Evolutionary conservation across 2,888 invertebrate species (phyloP).

Genomic region (Aphidoletes aphidimyza): DNA sequence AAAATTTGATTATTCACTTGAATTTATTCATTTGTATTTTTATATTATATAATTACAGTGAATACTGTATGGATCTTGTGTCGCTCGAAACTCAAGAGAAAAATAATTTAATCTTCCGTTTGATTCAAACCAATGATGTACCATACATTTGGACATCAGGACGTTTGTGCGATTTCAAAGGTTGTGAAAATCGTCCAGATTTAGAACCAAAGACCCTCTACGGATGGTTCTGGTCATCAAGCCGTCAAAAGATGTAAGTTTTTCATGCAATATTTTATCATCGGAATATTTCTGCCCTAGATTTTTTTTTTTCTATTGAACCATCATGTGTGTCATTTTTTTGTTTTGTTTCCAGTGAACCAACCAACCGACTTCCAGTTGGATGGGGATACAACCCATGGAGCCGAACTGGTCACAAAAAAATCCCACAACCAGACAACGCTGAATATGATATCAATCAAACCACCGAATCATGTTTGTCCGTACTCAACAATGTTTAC

Average conservation of each 20-base stretch:
- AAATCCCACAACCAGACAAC: constrained; percentile 87
- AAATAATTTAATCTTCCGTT: constrained; percentile 87
- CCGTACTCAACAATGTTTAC: constrained; percentile 91
- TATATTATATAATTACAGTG: too few relatives aligned
- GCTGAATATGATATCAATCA: constrained; percentile 91
- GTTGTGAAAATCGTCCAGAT: constrained; percentile 86
- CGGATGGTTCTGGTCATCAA: constrained; percentile 95
- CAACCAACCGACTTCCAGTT: constrained; percentile 76
- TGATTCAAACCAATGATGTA: constrained; percentile 88
- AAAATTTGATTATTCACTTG: too few relatives aligned
- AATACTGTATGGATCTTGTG: constrained; percentile 93
- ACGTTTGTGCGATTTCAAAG: constrained; percentile 91
- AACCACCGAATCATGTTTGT: constrained; percentile 87
- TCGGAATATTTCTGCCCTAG: background rate
- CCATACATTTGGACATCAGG: constrained; percentile 95
- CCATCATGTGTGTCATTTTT: background rate
- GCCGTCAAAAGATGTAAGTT: constrained; percentile 81
- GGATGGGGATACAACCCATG: constrained; percentile 83
- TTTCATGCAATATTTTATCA: background rate
- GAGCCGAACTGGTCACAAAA: constrained; percentile 92
- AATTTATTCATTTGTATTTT: too few relatives aligned
- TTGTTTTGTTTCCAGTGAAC: constrained; percentile 60
- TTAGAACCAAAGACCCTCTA: constrained; percentile 85
- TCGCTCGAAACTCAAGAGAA: constrained; percentile 90
- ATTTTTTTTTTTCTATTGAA: too few relatives aligned